Conservation (phyloP, 2,797 vertebrate genomes). For the Sebastes matsubarae region DNA sequence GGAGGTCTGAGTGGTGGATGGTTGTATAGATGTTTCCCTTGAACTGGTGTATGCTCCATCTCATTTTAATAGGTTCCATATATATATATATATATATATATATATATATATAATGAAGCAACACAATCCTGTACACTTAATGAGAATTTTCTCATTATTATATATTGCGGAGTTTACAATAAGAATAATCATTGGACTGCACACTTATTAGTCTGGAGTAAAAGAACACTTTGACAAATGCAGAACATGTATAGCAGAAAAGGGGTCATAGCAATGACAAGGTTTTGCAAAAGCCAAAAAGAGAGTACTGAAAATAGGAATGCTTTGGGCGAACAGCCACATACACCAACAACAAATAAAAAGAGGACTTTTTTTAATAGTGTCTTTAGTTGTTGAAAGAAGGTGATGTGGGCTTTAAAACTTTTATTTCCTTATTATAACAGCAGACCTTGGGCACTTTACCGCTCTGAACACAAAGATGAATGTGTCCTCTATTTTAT, state of each 20-base stretch:
- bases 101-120: background rate
- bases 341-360: background rate
- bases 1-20: background rate
- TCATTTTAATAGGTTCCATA: background rate
- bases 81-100: no score
- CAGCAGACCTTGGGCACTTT: no score
- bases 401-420: no score
- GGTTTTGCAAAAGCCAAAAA: background rate
- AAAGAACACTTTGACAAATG: background rate
- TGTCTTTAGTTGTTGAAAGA: no score
- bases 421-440: no score
- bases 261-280: background rate
- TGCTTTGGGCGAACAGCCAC: background rate
- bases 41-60: background rate
- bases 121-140: background rate
- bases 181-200: background rate
- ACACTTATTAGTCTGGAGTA: background rate
- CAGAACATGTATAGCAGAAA: background rate
- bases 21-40: background rate
- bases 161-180: background rate
- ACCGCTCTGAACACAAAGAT: slow-evolving; percentile 3
- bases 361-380: background rate
- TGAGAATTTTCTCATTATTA: background rate
- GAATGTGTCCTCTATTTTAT: slow-evolving; percentile 22
- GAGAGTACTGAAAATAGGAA: background rate